phyloP scores from a whole-genome alignment of 2,113 vertebrate species.

The Epinephelus fuscoguttatus region DNA sequence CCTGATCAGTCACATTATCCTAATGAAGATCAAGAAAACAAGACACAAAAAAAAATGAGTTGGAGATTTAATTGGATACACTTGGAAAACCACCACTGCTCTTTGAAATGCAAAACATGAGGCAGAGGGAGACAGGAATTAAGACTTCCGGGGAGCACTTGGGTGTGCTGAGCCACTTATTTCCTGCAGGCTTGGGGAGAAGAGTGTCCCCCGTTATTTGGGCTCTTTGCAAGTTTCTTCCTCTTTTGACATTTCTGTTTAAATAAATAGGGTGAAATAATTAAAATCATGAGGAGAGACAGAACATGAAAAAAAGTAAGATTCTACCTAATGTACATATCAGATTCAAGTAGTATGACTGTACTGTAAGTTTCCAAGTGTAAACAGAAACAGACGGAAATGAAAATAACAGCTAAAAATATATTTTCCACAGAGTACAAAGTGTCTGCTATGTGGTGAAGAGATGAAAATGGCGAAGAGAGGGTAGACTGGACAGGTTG shows the following conservation, averaged over 20 bases:
- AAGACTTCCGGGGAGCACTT: constrained; percentile 51
- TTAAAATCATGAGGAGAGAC: constrained; percentile 16
- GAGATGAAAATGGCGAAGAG: constrained; percentile 29
- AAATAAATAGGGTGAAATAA: constrained; percentile 58
- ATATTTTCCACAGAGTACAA: background rate
- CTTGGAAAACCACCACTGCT: constrained; percentile 69
- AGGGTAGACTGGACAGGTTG: constrained; percentile 41
- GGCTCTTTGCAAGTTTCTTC: background rate
- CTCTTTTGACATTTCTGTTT: constrained; percentile 38
- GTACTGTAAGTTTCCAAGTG: background rate
- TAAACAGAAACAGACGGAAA: background rate
- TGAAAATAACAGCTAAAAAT: background rate
- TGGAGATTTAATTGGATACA: constrained; percentile 79
- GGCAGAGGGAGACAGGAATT: constrained; percentile 49
- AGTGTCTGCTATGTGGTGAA: background rate
- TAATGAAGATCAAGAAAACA: constrained; percentile 66
- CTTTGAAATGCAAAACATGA: constrained; percentile 78
- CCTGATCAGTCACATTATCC: constrained; percentile 76
- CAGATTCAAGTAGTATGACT: background rate
- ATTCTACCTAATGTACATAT: background rate
- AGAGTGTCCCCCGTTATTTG: constrained; percentile 42
- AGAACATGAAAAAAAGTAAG: constrained; percentile 6
- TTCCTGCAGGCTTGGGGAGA: constrained; percentile 40
- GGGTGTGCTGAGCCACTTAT: constrained; percentile 56
- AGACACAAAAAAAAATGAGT: constrained; percentile 39